Conservation (phyloP, 2,888 invertebrate genomes). For the Tolmerus cingulatus region DNA sequence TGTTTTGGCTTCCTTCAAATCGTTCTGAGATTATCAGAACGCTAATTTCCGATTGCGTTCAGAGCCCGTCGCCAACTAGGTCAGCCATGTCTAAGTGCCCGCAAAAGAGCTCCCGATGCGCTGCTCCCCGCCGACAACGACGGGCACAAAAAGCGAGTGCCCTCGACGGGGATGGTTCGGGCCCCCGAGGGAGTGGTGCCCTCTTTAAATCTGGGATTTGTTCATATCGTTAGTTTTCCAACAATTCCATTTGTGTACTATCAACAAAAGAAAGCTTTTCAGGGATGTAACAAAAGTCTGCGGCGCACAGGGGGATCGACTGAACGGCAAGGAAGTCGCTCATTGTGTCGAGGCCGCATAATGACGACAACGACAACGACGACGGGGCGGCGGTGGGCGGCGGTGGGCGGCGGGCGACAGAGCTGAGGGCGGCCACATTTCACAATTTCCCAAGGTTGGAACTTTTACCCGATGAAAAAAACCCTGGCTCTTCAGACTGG, state of each 20-base stretch:
- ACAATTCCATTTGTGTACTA: constrained; percentile 30
- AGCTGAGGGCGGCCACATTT: neutral
- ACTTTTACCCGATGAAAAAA: neutral
- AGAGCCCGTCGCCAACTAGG: neutral
- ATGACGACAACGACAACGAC: neutral
- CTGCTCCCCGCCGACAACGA: neutral
- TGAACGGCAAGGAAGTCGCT: neutral
- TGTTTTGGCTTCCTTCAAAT: neutral
- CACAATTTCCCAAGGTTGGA: constrained; percentile 11
- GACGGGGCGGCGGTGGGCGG: neutral
- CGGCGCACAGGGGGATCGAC: neutral
- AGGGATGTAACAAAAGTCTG: constrained; percentile 25
- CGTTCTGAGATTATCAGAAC: neutral
- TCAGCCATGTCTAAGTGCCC: neutral
- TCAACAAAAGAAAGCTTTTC: constrained; percentile 31
- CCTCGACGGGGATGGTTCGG: neutral
- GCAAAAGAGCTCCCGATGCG: neutral
- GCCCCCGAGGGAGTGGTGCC: neutral
- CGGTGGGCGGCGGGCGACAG: neutral
- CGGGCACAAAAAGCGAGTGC: neutral
- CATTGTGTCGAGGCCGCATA: neutral
- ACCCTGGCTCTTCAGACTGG: neutral
- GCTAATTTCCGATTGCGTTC: neutral
- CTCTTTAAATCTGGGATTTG: constrained; percentile 18
- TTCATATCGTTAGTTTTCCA: constrained; percentile 27